Evolutionary conservation across 2,113 vertebrate genomes (phyloP).

Genomic region (Pelecanoides urinatrix): DNA sequence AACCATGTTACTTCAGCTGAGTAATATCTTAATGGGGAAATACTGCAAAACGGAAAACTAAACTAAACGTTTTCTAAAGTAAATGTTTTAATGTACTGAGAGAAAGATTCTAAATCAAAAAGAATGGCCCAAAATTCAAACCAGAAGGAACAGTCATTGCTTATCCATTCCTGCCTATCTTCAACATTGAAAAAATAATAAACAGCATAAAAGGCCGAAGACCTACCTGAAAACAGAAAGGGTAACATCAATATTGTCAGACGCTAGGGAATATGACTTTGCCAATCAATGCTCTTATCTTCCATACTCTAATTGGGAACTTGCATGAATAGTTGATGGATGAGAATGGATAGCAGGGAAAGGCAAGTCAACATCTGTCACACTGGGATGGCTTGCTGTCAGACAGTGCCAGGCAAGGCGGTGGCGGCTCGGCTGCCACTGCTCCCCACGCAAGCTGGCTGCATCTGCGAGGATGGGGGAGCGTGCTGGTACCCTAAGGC

Average conservation of each 20-base stretch:
- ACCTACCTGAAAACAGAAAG: neutral
- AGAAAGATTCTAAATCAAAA: slow-evolving; percentile 7
- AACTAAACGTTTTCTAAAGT: neutral
- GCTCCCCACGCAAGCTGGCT: neutral
- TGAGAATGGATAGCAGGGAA: neutral
- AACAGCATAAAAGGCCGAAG: neutral
- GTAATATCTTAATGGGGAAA: neutral
- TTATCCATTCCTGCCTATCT: neutral
- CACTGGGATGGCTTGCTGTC: neutral
- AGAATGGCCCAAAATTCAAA: neutral
- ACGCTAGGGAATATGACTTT: neutral
- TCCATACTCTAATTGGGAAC: neutral
- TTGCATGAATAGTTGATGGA: neutral
- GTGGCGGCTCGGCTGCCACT: accelerated
- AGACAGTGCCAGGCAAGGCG: neutral
- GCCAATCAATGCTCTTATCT: neutral
- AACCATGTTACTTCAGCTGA: neutral
- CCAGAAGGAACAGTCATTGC: neutral
- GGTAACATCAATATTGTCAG: neutral
- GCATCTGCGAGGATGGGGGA: neutral
- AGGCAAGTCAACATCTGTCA: neutral
- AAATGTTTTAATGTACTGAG: neutral
- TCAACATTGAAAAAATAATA: neutral
- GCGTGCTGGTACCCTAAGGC: neutral
- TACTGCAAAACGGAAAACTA: neutral